Evolutionary conservation across 2,113 vertebrate genomes (phyloP), one percentile per base, ranked within the genome.

Genomic region (Seriola dumerili): DNA sequence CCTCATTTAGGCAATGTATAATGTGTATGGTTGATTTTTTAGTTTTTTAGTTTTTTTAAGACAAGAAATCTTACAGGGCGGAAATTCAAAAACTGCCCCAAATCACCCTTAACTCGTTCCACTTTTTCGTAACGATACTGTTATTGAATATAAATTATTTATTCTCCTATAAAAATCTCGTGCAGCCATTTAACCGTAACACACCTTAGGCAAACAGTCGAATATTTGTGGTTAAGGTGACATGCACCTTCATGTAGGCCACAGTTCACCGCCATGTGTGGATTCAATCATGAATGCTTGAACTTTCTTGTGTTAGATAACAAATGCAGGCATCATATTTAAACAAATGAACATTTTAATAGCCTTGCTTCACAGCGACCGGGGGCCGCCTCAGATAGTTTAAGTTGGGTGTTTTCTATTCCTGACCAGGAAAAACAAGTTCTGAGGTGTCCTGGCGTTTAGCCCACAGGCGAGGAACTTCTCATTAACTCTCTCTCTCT

Each of bases 361-460:
- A 2, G 16, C 19, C 34, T 32, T 0, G 2, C 8, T 54, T 19
- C 36, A 8, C 38, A 38, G 38, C 38, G 38, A n/a, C 29, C 25
- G 17, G 8, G 8, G 3, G 6, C 1, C 12, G 5, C 10, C 4
- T 25, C 9, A 11, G 34, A 0, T 29, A 21, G 11, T 1, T 13
- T 8, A 9, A 8, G 2, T 12, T 12, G 4, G 2, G 14, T 5
- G 29, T 55, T 81, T 50, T 58, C 16, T 29, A 2, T 2, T 34
- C 7, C 11, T 4, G 16, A 78, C 5, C 65, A 66, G 38, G 76
- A 85, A 91, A 81, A 87, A 85, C 83, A 1, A 46, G 75, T 85
- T 88, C 32, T 10, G 40, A 42, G 66, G 19, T 5, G 32, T 42
- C 50, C 55, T n/a, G 67, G 25, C 32, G 50, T 23, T 73, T 16